Base-by-base conservation (phyloP, 2,888 invertebrate species). In the Plusia festucae region DNA sequence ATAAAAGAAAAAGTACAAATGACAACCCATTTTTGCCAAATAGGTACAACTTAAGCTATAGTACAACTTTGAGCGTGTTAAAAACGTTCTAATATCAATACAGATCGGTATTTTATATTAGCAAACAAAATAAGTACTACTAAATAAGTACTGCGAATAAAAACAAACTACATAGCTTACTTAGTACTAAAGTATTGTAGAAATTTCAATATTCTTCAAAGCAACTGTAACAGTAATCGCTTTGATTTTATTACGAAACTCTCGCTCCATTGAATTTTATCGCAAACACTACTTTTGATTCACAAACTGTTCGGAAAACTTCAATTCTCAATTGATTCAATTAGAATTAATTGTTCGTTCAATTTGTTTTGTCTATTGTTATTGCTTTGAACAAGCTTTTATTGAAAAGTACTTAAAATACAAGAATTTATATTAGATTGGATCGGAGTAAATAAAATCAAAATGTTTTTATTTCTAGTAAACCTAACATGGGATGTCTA, bases 261-360 rank as follows among this genome's bases (percentile, higher is more conserved):
- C 46, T 2, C 9, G 18, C 46, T 49, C 20, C 46, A 49, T 49
- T 49, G 46, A 20, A 49, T 18, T 49, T 49, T 49, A 49, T 49
- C 20, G 46, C 18, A 49, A 49, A 49, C 46, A 49, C 46, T 49
- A 49, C 46, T 49, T 49, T 18, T 49, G 46, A 49, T 49, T 20
- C 18, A 20, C 18, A 18, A 49, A 18, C 16, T 20, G 46, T 20
- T 49, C 46, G 9, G 46, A 18, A 9, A 18, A 49, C 46, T 20
- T 49, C 18, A 11, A 20, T 11, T 49, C 46, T 1, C 20, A 9
- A 49, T 49, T 40, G 20, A 49, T 49, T 49, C 46, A 49, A 49
- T 49, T 20, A 49, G 46, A 49, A 49, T 49, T 11, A 20, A 49
- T 49, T 18, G 18, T 20, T 49, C 11, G 13, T 49, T 20, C 40